Evolutionary conservation across 2,797 vertebrate genomes (phyloP).

Genomic region (Malacoraja senta): DNA sequence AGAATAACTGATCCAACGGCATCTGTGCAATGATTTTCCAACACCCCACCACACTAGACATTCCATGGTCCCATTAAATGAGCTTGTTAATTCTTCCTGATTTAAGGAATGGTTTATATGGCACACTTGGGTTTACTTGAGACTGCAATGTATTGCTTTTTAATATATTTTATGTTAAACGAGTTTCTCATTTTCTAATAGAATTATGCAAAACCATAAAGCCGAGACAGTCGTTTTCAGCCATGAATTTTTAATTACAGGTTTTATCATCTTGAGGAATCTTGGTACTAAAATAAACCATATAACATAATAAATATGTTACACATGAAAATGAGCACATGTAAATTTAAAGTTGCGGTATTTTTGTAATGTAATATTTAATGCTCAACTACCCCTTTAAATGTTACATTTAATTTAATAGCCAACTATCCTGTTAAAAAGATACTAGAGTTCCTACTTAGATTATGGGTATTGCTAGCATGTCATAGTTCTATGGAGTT

Average conservation of each 20-base stretch:
- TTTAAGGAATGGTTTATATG: background rate
- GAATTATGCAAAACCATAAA: background rate
- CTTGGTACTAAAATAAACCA: background rate
- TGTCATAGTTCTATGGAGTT: too few species aligned
- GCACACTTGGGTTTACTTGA: background rate
- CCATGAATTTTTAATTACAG: background rate
- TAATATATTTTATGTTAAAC: background rate
- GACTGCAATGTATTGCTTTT: background rate
- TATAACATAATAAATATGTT: background rate
- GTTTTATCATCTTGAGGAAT: conserved; percentile 23
- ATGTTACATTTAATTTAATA: background rate
- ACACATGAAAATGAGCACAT: background rate
- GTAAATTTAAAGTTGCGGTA: background rate
- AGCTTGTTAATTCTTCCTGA: conserved; percentile 12
- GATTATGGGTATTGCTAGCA: background rate
- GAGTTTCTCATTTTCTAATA: too few species aligned
- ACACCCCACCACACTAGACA: background rate
- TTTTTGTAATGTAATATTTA: conserved; percentile 21
- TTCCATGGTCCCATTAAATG: background rate
- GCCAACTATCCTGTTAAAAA: background rate
- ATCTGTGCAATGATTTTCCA: background rate
- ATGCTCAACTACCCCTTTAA: background rate
- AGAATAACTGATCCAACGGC: background rate
- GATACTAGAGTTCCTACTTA: background rate
- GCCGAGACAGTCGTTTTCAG: background rate